phyloP scores from a whole-genome alignment of 2,888 invertebrate genomes.

The Oscheius sp. region DNA sequence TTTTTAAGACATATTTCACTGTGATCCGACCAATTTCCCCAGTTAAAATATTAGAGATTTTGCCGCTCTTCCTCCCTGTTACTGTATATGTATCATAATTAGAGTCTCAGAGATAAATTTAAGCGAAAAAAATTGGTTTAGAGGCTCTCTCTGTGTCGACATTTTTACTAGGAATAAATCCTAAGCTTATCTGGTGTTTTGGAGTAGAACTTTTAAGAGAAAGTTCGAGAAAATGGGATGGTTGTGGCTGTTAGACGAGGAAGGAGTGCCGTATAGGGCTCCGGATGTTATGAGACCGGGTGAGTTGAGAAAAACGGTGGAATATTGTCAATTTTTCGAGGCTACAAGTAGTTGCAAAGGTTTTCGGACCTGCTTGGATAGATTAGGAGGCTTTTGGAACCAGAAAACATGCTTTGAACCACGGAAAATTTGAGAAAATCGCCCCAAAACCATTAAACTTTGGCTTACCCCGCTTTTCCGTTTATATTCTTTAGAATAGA shows the following conservation, averaged over 20 bases:
- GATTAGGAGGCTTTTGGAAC: too few species aligned
- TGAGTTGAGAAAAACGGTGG: neutral
- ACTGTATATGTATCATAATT: conserved; percentile 23
- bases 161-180: conserved; percentile 33
- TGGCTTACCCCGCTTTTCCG: too few species aligned
- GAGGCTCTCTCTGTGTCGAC: neutral
- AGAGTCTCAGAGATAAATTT: conserved; percentile 4
- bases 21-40: conserved; percentile 21
- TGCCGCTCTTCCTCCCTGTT: too few species aligned
- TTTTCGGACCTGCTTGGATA: too few species aligned
- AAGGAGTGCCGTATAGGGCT: conserved; percentile 24
- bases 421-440: too few species aligned
- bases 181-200: conserved; percentile 13
- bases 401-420: too few species aligned
- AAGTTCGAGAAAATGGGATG: conserved; percentile 9
- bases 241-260: conserved; percentile 27
- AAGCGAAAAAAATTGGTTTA: neutral
- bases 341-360: neutral
- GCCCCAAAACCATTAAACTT: too few species aligned
- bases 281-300: conserved; percentile 14
- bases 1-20: conserved; percentile 21
- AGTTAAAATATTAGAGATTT: neutral
- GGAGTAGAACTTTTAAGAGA: neutral
- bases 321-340: neutral
- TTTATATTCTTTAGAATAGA: too few species aligned